Percentiles rank a stretch among this genome's conserved stretches.
phyloP scores from a whole-genome alignment of 1,140 invertebrate genomes.

The Pseudoatta argentina region DNA sequence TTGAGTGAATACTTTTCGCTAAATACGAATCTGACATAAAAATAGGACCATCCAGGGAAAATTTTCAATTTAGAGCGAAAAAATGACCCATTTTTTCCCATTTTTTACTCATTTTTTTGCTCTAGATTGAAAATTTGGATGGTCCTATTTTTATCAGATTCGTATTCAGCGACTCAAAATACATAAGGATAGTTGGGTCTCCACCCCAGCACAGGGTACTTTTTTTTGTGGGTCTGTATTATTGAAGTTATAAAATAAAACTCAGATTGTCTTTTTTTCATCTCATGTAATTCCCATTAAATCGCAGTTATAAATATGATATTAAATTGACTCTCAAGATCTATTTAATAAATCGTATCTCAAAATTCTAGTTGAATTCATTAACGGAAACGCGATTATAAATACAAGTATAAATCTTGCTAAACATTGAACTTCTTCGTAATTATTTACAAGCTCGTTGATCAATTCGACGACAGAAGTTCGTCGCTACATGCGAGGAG shows the following conservation, averaged over 20 bases:
- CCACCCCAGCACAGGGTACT: no score
- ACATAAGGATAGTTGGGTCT: no score
- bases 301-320: not conserved
- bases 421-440: not conserved
- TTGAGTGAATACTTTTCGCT: no score
- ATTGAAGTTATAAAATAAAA: conserved; percentile 1
- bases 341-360: not conserved
- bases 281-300: not conserved
- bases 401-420: not conserved
- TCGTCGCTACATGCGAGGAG: conserved; percentile 13
- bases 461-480: conserved; percentile 10
- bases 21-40: no score
- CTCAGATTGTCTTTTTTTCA: not conserved
- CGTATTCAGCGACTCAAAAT: no score
- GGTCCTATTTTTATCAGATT: no score
- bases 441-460: conserved; percentile 44
- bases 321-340: not conserved
- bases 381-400: not conserved
- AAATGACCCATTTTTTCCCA: no score
- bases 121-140: no score
- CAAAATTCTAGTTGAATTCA: not conserved
- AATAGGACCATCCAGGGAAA: no score
- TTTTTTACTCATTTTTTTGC: no score
- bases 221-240: no score
- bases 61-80: no score